These are phyloP conservation scores for Myoxocephalus aenaeus DNA, from an alignment of 2,797 vertebrate species.

Conservation along the genomic window DNA sequence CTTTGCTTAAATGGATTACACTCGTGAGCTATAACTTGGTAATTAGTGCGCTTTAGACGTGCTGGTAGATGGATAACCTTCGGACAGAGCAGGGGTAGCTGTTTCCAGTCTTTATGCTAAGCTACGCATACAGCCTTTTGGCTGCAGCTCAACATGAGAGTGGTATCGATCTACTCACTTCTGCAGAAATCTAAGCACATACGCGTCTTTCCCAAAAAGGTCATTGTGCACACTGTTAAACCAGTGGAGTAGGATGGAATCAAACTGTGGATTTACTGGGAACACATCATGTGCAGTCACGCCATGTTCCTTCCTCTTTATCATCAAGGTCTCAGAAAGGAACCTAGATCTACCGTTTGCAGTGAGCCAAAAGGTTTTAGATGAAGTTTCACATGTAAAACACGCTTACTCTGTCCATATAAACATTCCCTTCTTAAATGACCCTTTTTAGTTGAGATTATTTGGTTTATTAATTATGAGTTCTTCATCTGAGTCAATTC, in stretches of 20 bases:
- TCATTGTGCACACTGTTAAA: slow-evolving; percentile 18
- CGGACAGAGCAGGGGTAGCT: background rate
- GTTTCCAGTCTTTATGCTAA: background rate
- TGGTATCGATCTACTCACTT: background rate
- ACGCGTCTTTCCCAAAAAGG: background rate
- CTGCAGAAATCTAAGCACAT: too few species aligned
- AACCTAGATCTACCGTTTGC: slow-evolving; percentile 10
- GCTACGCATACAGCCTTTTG: slow-evolving; percentile 6
- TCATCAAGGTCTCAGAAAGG: slow-evolving; percentile 5
- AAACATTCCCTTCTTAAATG: background rate
- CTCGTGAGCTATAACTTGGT: background rate
- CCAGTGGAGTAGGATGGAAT: slow-evolving; percentile 13
- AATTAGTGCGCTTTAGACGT: background rate
- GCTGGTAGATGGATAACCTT: background rate
- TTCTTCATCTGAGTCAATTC: background rate
- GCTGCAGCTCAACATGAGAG: background rate
- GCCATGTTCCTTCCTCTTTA: background rate
- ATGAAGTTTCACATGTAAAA: background rate
- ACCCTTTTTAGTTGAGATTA: background rate
- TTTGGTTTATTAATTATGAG: background rate
- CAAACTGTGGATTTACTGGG: slow-evolving; percentile 49
- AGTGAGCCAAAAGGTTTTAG: slow-evolving; percentile 12
- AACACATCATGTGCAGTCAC: slow-evolving; percentile 14
- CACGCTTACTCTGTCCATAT: background rate
- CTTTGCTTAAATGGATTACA: slow-evolving; percentile 1